Evolutionary conservation across 1,140 invertebrate genomes (phyloP).

Genomic region (Chrysopa pallens): DNA sequence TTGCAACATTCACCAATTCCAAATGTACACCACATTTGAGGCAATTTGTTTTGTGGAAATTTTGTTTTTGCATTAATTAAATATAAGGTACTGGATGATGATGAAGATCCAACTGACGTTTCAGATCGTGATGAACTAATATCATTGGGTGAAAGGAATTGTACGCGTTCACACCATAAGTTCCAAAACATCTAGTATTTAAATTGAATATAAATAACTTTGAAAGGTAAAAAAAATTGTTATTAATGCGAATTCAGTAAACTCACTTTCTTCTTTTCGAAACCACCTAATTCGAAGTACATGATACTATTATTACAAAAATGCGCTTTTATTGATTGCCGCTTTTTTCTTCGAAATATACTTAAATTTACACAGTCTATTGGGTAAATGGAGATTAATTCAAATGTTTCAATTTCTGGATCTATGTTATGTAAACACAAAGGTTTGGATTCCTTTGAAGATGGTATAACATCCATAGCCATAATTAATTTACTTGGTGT

Average conservation of each 20-base stretch:
- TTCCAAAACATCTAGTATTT: conserved; percentile 27
- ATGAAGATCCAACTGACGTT: conserved; percentile 27
- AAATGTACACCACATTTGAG: conserved; percentile 21
- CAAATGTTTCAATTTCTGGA: conserved; percentile 32
- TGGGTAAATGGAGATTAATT: conserved; percentile 35
- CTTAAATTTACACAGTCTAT: conserved; percentile 32
- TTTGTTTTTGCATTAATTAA: conserved; percentile 16
- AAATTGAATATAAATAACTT: too few species aligned
- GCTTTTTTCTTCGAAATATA: conserved; percentile 29
- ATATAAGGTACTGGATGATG: conserved; percentile 23
- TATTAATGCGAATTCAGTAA: not conserved
- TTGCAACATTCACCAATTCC: conserved; percentile 6
- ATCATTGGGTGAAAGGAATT: conserved; percentile 18
- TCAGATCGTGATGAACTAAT: conserved; percentile 28
- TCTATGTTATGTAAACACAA: conserved; percentile 22
- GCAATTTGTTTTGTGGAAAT: conserved; percentile 14
- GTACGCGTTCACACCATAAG: conserved; percentile 31
- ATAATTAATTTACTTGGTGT: conserved; percentile 34
- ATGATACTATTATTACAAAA: conserved; percentile 24
- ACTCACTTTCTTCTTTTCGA: conserved; percentile 23
- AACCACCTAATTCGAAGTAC: conserved; percentile 29
- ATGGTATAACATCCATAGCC: conserved; percentile 27
- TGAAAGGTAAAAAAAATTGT: too few species aligned
- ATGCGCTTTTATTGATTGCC: conserved; percentile 33
- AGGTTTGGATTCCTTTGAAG: conserved; percentile 13